phyloP scores from a whole-genome alignment of 53 echinoderm and acorn worm species.

The Glandiceps talaboti region DNA sequence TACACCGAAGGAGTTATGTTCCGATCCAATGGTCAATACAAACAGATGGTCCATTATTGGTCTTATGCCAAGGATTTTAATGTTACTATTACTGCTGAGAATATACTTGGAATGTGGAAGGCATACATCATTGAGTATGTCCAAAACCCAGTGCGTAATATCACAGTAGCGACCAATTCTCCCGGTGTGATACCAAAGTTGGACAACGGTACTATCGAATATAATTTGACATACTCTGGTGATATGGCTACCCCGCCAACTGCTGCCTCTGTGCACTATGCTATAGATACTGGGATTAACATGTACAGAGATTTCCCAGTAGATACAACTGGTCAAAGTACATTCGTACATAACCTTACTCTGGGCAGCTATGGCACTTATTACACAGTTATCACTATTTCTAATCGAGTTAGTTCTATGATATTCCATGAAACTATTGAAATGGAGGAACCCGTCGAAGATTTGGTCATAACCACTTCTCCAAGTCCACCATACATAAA shows the following conservation, averaged over 20 bases:
- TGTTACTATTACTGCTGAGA: slow-evolving; percentile 50
- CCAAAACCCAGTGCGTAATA: slow-evolving; percentile 65
- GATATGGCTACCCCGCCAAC: slow-evolving; percentile 57
- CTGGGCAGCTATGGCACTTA: slow-evolving; percentile 54
- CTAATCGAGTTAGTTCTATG: slow-evolving; percentile 78
- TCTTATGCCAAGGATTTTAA: slow-evolving; percentile 52
- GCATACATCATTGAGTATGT: slow-evolving; percentile 51
- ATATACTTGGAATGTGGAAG: slow-evolving; percentile 49
- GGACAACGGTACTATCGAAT: slow-evolving; percentile 44
- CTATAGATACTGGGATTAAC: slow-evolving; percentile 30
- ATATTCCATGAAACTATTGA: slow-evolving; percentile 52
- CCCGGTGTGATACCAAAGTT: slow-evolving; percentile 55
- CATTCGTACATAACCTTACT: slow-evolving; percentile 57
- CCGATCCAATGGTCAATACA: slow-evolving; percentile 37
- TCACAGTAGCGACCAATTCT: slow-evolving; percentile 49
- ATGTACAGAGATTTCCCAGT: slow-evolving; percentile 41
- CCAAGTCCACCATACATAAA: slow-evolving; percentile 28
- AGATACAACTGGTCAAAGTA: slow-evolving; percentile 28
- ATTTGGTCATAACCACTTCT: slow-evolving; percentile 27
- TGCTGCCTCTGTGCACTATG: slow-evolving; percentile 60
- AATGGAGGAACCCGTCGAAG: slow-evolving; percentile 63
- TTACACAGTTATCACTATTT: slow-evolving; percentile 51
- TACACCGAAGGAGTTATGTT: slow-evolving; percentile 29
- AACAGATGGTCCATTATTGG: slow-evolving; percentile 43
- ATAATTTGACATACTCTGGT: slow-evolving; percentile 43